A percentile compares a stretch with the other conserved stretches of the same genome.
Conservation (phyloP, 2,797 vertebrate genomes). For the Spinibarbus caldwelli region DNA sequence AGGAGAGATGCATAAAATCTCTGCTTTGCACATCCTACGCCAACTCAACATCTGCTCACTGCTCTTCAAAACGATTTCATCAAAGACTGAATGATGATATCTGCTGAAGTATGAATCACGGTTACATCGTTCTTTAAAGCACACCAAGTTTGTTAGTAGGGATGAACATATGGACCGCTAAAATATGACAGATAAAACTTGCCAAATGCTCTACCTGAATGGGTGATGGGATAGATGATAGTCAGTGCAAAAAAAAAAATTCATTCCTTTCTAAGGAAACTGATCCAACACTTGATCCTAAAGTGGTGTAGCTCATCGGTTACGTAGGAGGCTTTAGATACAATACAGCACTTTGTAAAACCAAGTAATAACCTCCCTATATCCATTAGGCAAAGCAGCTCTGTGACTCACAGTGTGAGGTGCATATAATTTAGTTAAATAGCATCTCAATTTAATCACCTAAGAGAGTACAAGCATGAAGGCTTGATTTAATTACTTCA, state of each 20-base stretch:
- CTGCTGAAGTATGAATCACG: background rate
- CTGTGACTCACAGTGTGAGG: slow-evolving; percentile 22
- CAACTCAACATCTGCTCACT: slow-evolving; percentile 30
- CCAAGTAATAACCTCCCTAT: slow-evolving; percentile 3
- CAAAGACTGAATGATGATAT: slow-evolving; percentile 28
- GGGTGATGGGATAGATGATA: background rate
- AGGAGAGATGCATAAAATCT: background rate
- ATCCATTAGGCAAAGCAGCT: slow-evolving; percentile 34
- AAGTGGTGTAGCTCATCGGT: background rate
- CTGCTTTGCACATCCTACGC: background rate
- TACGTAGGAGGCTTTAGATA: background rate
- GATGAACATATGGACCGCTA: background rate
- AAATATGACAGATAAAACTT: background rate
- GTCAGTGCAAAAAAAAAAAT: background rate
- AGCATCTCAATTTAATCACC: slow-evolving; percentile 45
- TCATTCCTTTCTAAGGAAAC: background rate
- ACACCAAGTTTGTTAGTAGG: background rate
- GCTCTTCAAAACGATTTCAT: background rate
- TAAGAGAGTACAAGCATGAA: slow-evolving; percentile 18
- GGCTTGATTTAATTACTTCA: slow-evolving; percentile 45
- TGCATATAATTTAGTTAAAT: slow-evolving; percentile 42
- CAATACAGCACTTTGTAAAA: slow-evolving; percentile 7
- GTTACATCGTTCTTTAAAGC: background rate
- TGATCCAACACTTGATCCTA: background rate
- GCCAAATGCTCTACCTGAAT: background rate